Conservation (phyloP, 1,140 invertebrate genomes). For the Asbolus verrucosus region DNA sequence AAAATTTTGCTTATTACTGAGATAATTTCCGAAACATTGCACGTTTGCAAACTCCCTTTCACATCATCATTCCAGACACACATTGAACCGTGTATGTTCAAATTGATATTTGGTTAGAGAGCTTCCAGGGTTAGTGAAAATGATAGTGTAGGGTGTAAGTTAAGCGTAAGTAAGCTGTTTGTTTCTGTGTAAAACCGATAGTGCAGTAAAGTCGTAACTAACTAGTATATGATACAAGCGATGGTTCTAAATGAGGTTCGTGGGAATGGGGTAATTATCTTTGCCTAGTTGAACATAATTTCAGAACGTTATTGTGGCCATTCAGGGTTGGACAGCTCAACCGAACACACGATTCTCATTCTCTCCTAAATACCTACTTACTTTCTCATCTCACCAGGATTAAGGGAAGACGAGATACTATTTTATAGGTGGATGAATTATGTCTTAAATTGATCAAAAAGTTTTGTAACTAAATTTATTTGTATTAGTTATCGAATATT, state of each 20-base stretch:
- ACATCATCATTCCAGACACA: too few species aligned
- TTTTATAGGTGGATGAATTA: too few species aligned
- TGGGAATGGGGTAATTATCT: slow-evolving; percentile 16
- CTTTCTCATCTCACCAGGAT: slow-evolving; percentile 9
- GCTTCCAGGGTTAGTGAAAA: too few species aligned
- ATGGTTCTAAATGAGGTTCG: slow-evolving; percentile 5
- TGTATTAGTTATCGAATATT: too few species aligned
- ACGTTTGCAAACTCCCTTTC: too few species aligned
- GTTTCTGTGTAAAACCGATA: not conserved
- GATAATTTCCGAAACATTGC: too few species aligned
- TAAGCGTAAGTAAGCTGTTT: not conserved
- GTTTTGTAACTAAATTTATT: too few species aligned
- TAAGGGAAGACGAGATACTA: not conserved
- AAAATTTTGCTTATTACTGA: too few species aligned
- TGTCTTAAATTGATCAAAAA: too few species aligned
- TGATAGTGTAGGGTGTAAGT: not conserved
- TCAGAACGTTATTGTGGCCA: slow-evolving; percentile 22
- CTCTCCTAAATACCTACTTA: not conserved
- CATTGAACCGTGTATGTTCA: too few species aligned
- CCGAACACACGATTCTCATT: slow-evolving; percentile 3
- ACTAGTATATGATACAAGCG: slow-evolving; percentile 1
- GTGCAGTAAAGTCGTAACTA: not conserved
- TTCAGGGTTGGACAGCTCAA: slow-evolving; percentile 22
- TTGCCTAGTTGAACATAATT: slow-evolving; percentile 31
- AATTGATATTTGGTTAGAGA: too few species aligned